These are phyloP conservation scores for Plestiodon gilberti DNA, from an alignment of 2,113 vertebrate genomes.

Conservation along the genomic window DNA sequence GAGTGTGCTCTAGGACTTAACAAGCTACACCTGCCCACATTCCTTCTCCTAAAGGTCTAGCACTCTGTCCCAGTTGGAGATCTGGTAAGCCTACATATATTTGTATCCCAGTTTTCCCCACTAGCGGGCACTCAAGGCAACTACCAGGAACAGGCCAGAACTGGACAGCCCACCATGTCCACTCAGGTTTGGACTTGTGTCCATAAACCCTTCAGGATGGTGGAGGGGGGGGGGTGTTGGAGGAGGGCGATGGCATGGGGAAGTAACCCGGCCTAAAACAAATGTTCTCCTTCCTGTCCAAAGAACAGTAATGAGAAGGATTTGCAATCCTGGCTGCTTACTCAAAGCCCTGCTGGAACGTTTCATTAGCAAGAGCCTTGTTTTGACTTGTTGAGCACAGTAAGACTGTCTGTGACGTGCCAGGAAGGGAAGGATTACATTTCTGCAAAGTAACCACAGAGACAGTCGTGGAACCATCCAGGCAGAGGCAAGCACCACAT, in stretches of 20 bases:
- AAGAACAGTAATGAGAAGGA: accelerated
- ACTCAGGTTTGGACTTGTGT: too few relatives aligned
- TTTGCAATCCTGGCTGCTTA: background rate
- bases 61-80: too few relatives aligned
- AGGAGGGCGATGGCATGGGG: background rate
- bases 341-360: accelerated
- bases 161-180: too few relatives aligned
- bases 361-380: background rate
- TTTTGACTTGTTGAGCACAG: background rate
- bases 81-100: too few relatives aligned
- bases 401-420: background rate
- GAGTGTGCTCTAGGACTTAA: too few relatives aligned
- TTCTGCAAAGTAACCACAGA: background rate
- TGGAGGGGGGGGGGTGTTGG: background rate
- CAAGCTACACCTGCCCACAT: too few relatives aligned
- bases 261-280: background rate
- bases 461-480: background rate
- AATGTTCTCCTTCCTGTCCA: accelerated
- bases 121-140: too few relatives aligned
- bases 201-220: background rate
- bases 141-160: too few relatives aligned
- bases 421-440: background rate
- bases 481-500: background rate
- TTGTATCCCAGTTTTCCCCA: too few relatives aligned
- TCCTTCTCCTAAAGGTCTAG: too few relatives aligned